Conservation (phyloP, 2,113 vertebrate species). For the Catharus fuscescens region DNA sequence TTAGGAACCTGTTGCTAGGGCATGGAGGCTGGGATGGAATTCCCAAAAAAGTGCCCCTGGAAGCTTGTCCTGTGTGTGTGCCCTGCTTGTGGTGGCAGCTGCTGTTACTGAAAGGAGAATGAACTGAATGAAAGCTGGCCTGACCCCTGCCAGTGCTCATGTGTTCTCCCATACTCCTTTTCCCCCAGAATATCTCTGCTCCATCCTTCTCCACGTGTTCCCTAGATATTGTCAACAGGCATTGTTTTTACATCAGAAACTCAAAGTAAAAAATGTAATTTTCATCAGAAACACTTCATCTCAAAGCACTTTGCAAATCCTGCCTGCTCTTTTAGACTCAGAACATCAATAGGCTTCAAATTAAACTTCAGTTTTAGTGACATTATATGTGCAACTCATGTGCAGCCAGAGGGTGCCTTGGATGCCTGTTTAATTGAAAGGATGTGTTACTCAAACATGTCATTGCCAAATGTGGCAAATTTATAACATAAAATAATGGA, state of each 20-base stretch:
- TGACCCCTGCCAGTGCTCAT: neutral
- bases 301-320: neutral
- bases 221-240: neutral
- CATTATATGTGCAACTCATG: neutral
- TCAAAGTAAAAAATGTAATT: neutral
- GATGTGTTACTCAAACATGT: neutral
- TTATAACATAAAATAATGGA: neutral
- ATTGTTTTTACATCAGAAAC: neutral
- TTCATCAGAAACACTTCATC: neutral
- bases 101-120: neutral
- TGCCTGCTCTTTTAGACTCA: neutral
- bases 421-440: neutral
- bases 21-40: neutral
- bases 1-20: neutral
- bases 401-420: neutral
- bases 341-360: slow-evolving; percentile 8
- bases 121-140: neutral
- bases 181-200: neutral
- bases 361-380: neutral
- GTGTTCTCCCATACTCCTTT: neutral
- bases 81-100: neutral
- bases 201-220: neutral
- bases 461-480: slow-evolving; percentile 2
- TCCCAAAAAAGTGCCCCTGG: neutral
- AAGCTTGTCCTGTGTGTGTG: neutral